phyloP scores from a whole-genome alignment of 2,797 vertebrate species.

The Lagothrix lagotricha region DNA sequence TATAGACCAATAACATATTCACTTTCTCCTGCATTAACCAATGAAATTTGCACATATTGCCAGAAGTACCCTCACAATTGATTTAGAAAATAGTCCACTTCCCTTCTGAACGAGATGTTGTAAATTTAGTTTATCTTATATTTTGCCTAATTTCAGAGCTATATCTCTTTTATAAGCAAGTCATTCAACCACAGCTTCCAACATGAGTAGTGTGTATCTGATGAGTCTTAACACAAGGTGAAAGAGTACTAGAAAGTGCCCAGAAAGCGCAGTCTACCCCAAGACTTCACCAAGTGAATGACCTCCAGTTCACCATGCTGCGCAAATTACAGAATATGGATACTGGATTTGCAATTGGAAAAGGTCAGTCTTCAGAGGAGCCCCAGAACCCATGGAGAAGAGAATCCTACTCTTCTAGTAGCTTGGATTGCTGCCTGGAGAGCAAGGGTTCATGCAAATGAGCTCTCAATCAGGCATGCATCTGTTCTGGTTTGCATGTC shows the following conservation, averaged over 20 bases:
- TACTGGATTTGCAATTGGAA: background rate
- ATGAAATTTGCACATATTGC: background rate
- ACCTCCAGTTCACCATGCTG: background rate
- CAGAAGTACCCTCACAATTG: background rate
- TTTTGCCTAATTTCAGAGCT: background rate
- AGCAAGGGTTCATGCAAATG: background rate
- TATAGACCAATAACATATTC: background rate
- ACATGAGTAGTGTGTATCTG: background rate
- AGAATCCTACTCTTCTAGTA: background rate
- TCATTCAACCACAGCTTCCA: background rate
- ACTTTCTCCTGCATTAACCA: background rate
- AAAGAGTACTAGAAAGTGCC: background rate
- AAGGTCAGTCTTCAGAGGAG: slow-evolving; percentile 21
- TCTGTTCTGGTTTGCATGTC: background rate
- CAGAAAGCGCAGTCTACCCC: background rate
- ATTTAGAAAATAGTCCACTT: background rate
- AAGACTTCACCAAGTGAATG: background rate
- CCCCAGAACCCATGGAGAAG: background rate
- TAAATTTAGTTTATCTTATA: slow-evolving; percentile 17
- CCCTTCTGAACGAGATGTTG: background rate
- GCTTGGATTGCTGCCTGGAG: background rate
- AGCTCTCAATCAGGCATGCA: background rate
- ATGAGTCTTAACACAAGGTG: background rate
- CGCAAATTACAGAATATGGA: background rate
- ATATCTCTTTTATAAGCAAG: background rate